Percentiles rank a stretch among this genome's conserved stretches.
Evolutionary conservation across 2,888 invertebrate species (phyloP).

Genomic region (Hofmannophila pseudospretella): DNA sequence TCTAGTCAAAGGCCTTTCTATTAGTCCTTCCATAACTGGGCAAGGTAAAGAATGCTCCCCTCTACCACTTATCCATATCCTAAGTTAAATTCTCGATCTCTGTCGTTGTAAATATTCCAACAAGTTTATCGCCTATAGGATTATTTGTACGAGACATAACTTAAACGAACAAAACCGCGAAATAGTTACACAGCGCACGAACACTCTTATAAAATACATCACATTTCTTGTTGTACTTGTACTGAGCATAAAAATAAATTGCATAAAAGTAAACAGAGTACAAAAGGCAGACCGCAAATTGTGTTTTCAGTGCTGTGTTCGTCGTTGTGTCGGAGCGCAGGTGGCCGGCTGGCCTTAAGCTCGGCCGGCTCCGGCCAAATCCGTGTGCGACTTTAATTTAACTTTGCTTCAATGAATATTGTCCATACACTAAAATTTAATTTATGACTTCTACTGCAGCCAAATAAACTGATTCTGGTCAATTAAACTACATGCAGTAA

Average conservation of each 20-base stretch:
- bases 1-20: too few species aligned
- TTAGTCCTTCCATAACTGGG: too few species aligned
- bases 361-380: conserved; percentile 51
- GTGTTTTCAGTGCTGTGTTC: conserved; percentile 60
- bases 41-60: too few species aligned
- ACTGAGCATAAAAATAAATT: conserved; percentile 41
- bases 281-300: conserved; percentile 64
- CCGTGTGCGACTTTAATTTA: conserved; percentile 72
- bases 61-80: too few species aligned
- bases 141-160: too few species aligned
- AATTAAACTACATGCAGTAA: too few species aligned
- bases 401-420: conserved; percentile 67
- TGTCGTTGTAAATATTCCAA: too few species aligned
- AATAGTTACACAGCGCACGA: neutral
- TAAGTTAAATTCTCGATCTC: too few species aligned
- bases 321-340: conserved; percentile 46
- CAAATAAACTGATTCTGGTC: too few species aligned
- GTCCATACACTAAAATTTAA: conserved; percentile 60
- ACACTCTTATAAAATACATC: neutral
- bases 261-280: conserved; percentile 58
- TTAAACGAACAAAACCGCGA: neutral
- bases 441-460: conserved; percentile 21
- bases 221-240: neutral
- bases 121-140: too few species aligned
- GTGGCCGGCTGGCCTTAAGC: conserved; percentile 59